Conservation (phyloP, 2,113 vertebrate genomes). For the Corythaeola cristata region DNA sequence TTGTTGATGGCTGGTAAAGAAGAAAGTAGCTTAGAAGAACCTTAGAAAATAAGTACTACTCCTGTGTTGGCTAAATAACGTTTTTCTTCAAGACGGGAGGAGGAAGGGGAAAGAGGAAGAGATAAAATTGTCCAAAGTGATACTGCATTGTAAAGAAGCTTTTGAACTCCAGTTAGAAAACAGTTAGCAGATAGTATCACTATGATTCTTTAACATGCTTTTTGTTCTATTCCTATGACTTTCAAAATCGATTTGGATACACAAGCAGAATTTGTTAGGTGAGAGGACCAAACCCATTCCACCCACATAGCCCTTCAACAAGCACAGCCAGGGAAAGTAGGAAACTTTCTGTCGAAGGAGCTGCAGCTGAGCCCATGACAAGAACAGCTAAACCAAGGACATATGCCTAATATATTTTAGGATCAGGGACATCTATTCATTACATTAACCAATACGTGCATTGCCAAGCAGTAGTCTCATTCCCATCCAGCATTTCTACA, state of each 20-base stretch:
- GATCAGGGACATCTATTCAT: neutral
- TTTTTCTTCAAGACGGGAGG: neutral
- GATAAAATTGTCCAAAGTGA: neutral
- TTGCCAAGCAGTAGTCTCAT: neutral
- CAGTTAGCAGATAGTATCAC: neutral
- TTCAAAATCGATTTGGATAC: neutral
- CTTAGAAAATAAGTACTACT: neutral
- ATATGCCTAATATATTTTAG: neutral
- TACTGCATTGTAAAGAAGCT: neutral
- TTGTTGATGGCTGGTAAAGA: neutral
- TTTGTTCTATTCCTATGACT: neutral
- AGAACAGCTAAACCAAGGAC: neutral
- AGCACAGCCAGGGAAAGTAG: neutral
- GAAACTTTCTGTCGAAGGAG: neutral
- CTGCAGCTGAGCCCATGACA: neutral
- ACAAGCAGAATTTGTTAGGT: neutral
- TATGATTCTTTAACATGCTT: neutral
- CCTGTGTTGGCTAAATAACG: neutral
- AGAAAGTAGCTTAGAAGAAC: neutral
- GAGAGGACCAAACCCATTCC: neutral
- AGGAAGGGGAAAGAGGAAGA: neutral
- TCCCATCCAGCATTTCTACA: neutral
- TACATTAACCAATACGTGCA: neutral
- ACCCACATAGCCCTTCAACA: neutral
- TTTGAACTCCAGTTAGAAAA: neutral